These are phyloP conservation scores for Chouioia cunea DNA, from an alignment of 2,888 invertebrate species.

Conservation along the genomic window DNA sequence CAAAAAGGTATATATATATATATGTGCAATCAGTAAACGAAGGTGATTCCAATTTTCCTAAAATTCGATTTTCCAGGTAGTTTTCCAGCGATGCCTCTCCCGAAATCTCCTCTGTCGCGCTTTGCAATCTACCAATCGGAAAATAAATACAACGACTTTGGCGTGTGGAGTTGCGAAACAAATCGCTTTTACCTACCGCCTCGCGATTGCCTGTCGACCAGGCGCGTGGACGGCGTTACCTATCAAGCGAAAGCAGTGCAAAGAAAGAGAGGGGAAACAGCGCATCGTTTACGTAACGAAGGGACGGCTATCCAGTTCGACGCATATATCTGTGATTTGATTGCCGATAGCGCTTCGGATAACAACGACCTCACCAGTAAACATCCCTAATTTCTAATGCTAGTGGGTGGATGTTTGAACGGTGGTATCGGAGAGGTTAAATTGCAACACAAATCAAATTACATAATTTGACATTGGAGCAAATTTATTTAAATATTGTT, in stretches of 20 bases:
- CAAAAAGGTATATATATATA: slow-evolving; percentile 10
- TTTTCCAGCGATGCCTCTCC: slow-evolving; percentile 36
- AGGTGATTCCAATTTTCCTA: slow-evolving; percentile 39
- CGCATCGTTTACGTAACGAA: slow-evolving; percentile 18
- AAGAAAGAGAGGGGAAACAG: slow-evolving; percentile 8
- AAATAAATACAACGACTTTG: slow-evolving; percentile 47
- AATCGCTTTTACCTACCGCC: slow-evolving; percentile 28
- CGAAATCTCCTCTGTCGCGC: slow-evolving; percentile 41
- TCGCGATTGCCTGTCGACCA: background rate
- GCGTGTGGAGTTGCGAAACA: slow-evolving; percentile 33
- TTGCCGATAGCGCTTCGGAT: too few relatives aligned
- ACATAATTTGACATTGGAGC: too few relatives aligned
- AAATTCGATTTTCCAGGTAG: slow-evolving; percentile 44
- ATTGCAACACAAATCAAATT: too few relatives aligned
- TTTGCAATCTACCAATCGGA: slow-evolving; percentile 34
- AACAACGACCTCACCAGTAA: too few relatives aligned
- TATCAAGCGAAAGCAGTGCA: background rate
- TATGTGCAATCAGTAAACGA: slow-evolving; percentile 12
- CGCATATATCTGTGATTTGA: too few relatives aligned
- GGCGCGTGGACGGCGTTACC: background rate
- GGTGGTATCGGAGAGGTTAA: too few relatives aligned
- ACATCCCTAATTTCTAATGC: too few relatives aligned
- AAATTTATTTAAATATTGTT: too few relatives aligned
- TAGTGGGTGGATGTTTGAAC: too few relatives aligned
- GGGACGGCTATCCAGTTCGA: background rate